A percentile compares a stretch with the other conserved stretches of the same genome.
These are phyloP conservation scores for Thalpophila matura DNA, from an alignment of 2,888 invertebrate genomes.

Conservation along the genomic window DNA sequence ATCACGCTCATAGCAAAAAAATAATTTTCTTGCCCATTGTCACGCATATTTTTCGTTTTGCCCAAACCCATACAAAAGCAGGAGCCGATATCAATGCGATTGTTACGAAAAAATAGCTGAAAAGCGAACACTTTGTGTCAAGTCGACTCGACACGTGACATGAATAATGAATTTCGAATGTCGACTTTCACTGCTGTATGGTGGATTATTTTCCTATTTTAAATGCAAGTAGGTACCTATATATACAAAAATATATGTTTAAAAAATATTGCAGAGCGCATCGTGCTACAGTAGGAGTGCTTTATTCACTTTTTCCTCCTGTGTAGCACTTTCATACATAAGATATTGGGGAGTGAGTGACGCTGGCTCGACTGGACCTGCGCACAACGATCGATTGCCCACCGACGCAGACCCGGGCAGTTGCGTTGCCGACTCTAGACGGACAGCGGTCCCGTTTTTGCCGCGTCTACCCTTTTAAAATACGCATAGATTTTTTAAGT, in stretches of 20 bases:
- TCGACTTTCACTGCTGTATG: not conserved
- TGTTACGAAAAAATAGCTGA: conserved; percentile 49
- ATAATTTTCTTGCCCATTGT: not conserved
- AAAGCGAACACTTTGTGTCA: conserved; percentile 52
- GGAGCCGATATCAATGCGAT: conserved; percentile 38
- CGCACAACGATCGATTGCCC: conserved; percentile 85
- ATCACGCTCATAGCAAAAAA: not conserved
- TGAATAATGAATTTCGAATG: conserved; percentile 44
- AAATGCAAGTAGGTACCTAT: conserved; percentile 17
- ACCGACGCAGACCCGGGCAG: conserved; percentile 81
- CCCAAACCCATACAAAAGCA: conserved; percentile 31
- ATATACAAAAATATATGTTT: conserved; percentile 1
- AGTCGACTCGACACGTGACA: conserved; percentile 46
- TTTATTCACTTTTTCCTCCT: conserved; percentile 82
- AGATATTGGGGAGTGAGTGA: conserved; percentile 85
- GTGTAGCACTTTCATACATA: conserved; percentile 87
- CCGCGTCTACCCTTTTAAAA: conserved; percentile 73
- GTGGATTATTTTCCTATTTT: conserved; percentile 5
- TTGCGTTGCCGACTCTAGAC: conserved; percentile 74
- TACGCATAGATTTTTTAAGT: conserved; percentile 81
- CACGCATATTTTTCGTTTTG: conserved; percentile 5
- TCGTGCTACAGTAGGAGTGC: conserved; percentile 49
- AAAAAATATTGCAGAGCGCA: conserved; percentile 27
- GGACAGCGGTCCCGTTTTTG: conserved; percentile 68
- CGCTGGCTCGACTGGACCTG: conserved; percentile 80